A percentile compares a stretch with the other conserved stretches of the same genome.
These are phyloP conservation scores for Hyaena hyaena DNA, from an alignment of 2,113 vertebrate genomes.

Conservation along the genomic window DNA sequence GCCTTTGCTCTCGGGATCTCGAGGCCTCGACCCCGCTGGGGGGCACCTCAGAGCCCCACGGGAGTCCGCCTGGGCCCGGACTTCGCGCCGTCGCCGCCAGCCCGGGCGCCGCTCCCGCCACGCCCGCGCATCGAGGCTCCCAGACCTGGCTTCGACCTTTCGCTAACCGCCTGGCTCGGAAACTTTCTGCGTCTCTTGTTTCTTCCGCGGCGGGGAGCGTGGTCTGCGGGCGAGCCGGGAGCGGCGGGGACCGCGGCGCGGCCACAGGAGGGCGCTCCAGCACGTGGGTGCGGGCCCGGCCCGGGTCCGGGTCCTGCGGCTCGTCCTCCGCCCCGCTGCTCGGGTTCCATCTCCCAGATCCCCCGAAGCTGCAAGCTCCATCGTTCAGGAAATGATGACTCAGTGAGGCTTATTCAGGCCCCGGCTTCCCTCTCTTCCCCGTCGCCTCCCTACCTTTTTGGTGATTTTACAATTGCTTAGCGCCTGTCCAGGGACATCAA, in stretches of 20 bases:
- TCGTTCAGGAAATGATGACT: slow-evolving; percentile 66
- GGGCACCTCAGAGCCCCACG: not conserved
- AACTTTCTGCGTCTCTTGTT: slow-evolving; percentile 75
- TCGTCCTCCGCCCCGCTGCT: not conserved
- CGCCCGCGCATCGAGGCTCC: not conserved
- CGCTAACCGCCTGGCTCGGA: slow-evolving; percentile 44
- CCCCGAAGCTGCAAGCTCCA: not conserved
- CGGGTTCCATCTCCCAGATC: not conserved
- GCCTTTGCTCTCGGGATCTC: not conserved
- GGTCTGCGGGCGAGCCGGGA: slow-evolving; percentile 39
- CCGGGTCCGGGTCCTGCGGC: not conserved
- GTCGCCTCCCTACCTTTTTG: not conserved
- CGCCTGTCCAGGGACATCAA: not conserved
- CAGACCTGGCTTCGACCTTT: slow-evolving; percentile 13
- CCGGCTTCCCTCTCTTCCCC: not conserved
- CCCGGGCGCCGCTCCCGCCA: not conserved
- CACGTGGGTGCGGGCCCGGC: not conserved
- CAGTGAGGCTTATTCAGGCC: slow-evolving; percentile 17
- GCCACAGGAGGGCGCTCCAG: slow-evolving; percentile 77
- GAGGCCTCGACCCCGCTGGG: not conserved
- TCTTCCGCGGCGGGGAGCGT: slow-evolving; percentile 33
- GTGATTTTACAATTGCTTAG: slow-evolving; percentile 46
- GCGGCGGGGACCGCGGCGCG: slow-evolving; percentile 19
- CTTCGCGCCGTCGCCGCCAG: not conserved
- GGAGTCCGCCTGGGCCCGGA: not conserved